Evolutionary conservation across 1,140 invertebrate genomes (phyloP), one percentile per base, ranked within the genome.

Genomic region (Bombus picipes): DNA sequence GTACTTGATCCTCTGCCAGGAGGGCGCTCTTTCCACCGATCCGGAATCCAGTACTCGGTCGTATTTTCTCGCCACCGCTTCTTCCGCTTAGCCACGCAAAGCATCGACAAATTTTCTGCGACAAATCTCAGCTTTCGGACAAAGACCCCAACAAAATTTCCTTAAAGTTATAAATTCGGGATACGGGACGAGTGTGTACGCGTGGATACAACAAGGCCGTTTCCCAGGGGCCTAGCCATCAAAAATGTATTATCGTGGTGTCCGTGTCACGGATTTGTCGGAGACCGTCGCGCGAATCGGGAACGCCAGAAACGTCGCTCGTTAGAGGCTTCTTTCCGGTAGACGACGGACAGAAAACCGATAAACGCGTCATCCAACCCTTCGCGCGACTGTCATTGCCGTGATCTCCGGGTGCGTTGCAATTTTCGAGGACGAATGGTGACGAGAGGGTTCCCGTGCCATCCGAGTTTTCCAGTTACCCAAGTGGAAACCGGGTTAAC

Each of bases 1-100:
- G 32, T 37, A 53, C 37, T 92, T 92, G 91, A 91, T 92, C 82
- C 76, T 86, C 74, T 89, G 90, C 90, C 92, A 92, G 89, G 85
- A 84, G 53, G 82, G 72, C 68, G 74, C 34, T 62, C 74, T 83
- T 12, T 59, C 77, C 72, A 79, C 74, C 72, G 62, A 73, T 85
- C 79, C 83, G 68, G 82, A 82, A 91, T 86, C 79, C 87, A 91
- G 68, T 90, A 86, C 87, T 82, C 83, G 65, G 78, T 88, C 88
- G 85, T 87, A 87, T 90, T 87, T 92, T 84, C 87, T 85, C 47
- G 6, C 86, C 78, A 75, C 28, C 25, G 81, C 68, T 79, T 53
- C 75, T 34, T 65, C 59, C 78, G 75, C 73, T 70, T 72, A 37
- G 76, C 65, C 74, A 59, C 72, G 62, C 80, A 77, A 88, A 89